Percentiles rank a stretch among this genome's conserved stretches.
Evolutionary conservation across 2,797 vertebrate species (phyloP).

Genomic region (Eulemur albifrons): DNA sequence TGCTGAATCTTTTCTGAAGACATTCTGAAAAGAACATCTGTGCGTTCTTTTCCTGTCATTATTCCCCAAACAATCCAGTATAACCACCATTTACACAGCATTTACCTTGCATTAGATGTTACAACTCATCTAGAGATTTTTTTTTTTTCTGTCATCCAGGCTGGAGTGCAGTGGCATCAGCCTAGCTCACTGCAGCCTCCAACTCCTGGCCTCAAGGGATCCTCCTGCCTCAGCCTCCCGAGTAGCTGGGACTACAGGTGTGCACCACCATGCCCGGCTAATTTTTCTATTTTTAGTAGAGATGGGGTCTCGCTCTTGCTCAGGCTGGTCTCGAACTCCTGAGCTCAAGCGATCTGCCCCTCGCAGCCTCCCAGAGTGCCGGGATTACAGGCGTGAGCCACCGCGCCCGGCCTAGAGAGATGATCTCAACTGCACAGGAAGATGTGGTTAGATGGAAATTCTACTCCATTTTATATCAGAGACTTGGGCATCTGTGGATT

Average conservation of each 20-base stretch:
- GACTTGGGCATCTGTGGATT: not conserved
- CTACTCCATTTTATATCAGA: not conserved
- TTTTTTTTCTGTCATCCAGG: not conserved
- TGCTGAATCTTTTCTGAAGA: too few relatives aligned
- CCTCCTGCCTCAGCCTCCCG: not conserved
- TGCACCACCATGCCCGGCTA: rapidly evolving
- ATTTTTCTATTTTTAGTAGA: not conserved
- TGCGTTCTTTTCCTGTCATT: too few relatives aligned
- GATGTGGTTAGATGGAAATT: not conserved
- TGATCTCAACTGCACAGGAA: not conserved
- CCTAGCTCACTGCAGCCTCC: not conserved
- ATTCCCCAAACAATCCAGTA: not conserved
- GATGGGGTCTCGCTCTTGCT: not conserved
- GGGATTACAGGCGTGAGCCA: not conserved
- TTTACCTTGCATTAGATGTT: not conserved
- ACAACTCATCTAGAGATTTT: not conserved
- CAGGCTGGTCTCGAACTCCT: not conserved
- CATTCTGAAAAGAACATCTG: too few relatives aligned
- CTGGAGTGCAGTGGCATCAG: not conserved
- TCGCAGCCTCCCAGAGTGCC: not conserved
- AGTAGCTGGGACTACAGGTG: not conserved
- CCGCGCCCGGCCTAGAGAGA: not conserved
- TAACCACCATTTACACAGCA: not conserved
- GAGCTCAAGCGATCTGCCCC: not conserved
- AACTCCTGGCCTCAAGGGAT: not conserved